Evolutionary conservation across 2,113 vertebrate genomes (phyloP), one percentile per base, ranked within the genome.

Genomic region (Brachyistius frenatus): DNA sequence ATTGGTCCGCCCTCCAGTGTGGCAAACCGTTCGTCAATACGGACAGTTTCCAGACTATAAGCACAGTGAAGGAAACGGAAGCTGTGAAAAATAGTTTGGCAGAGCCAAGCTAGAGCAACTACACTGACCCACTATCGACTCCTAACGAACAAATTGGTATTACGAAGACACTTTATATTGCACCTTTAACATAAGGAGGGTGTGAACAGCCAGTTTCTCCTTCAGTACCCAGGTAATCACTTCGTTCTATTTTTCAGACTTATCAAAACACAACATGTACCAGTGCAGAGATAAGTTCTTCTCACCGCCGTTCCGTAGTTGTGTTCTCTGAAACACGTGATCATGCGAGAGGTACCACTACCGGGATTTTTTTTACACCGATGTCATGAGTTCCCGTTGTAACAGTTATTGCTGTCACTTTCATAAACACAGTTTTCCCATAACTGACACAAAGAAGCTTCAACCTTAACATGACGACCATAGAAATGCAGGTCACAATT

Each of bases 401-500:
- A 57, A 36, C 33, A 60, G 52, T 13, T 6, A 31, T 57, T 9
- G 47, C 30, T 55, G 33, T 7, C 56, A 13, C 44, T 23, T 13
- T 44, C 57, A n/a, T 31, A 49, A 33, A 54, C 6, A 49, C 7
- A 3, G 5, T 14, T 56, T 72, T 53, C 7, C 65, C 2, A 86
- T 33, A 41, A 47, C 67, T 44, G 37, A 44, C 13, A 81, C 9
- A 55, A 44, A 50, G 1, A 66, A 2, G 7, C 30, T 63, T 66
- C 32, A 67, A 63, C n/a, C 11, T 62, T 5, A 36, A 58, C 9
- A 2, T 54, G 23, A 77, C 2, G 72, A 74, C 46, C 11, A 54
- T 78, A 71, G 13, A 52, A 15, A 82, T 5, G 16, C 11, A 53
- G 54, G 5, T 15, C 9, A 78, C n/a, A n/a, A n/a, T n/a, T n/a